Base-by-base conservation (phyloP, 37 sponge, comb jelly and placozoan genomes). In the Halisarca cf. caerulea region DNA sequence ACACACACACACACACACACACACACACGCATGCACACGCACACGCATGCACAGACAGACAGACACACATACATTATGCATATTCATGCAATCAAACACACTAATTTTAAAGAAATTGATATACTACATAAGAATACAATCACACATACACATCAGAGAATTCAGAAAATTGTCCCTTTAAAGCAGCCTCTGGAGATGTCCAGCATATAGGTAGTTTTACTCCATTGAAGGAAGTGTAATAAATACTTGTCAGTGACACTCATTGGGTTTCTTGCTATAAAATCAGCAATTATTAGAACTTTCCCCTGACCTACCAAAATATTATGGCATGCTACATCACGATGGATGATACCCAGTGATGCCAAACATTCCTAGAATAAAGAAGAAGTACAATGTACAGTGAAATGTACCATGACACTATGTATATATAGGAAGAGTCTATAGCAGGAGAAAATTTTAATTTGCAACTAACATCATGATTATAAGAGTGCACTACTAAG, bases 131-230 rank as follows among this genome's bases (percentile, higher is more conserved):
- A n/a, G n/a, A n/a, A n/a, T n/a, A n/a, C n/a, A n/a, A n/a, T n/a
- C n/a, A n/a, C n/a, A 68, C 69, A 1, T 68, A 68, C 69, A 68
- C 69, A 68, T 68, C 69, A 34, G 69, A 68, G 1, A 34, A 34
- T 34, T 68, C 69, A 17, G 69, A 6, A 4, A 27, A 68, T 17
- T 32, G 35, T 68, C 69, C 35, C 1, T 28, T 34, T 30, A 17
- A 1, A 17, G 30, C 35, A 34, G 69, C 32, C 33, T 68, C 69
- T 34, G 69, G 69, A 17, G 69, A 28, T 34, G 30, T 68, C 69
- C 69, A 68, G 2, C 32, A 17, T 30, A 68, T n/a, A 17, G 69
- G 69, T 3, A 68, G 27, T 34, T 32, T 68, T 28, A 34, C 17
- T 8, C 4, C 30, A 17, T 34, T 28, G 15, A 34, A 30, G 27